Percentiles rank a stretch among this genome's conserved stretches.
Evolutionary conservation across 2,113 vertebrate species (phyloP).

Genomic region (Myrmophylax atrothorax): DNA sequence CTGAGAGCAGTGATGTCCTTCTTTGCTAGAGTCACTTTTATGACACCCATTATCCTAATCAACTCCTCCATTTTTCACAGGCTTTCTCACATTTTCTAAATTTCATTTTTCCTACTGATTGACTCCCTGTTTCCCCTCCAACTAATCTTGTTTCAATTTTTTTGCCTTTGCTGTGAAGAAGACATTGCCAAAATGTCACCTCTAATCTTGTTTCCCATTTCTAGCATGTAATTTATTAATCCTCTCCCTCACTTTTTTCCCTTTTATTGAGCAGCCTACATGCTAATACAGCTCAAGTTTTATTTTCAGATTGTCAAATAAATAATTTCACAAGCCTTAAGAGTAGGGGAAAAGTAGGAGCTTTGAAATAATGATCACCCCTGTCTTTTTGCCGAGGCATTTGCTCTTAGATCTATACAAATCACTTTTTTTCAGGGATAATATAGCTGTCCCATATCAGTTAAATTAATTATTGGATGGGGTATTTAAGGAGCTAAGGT

Average conservation of each 20-base stretch:
- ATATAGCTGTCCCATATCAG: slow-evolving; percentile 16
- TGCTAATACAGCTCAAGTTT: slow-evolving; percentile 62
- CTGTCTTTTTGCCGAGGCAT: background rate
- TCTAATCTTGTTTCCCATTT: slow-evolving; percentile 71
- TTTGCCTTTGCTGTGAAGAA: slow-evolving; percentile 54
- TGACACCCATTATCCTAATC: slow-evolving; percentile 28
- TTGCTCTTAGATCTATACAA: slow-evolving; percentile 48
- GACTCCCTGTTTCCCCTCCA: slow-evolving; percentile 39
- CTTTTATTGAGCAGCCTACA: slow-evolving; percentile 66
- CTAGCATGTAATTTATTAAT: slow-evolving; percentile 71
- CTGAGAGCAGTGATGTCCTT: background rate
- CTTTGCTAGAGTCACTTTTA: background rate
- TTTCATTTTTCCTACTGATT: slow-evolving; percentile 44
- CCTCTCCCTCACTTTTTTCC: background rate
- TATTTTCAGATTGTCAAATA: slow-evolving; percentile 81
- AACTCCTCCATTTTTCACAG: slow-evolving; percentile 25
- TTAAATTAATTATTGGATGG: slow-evolving; percentile 71
- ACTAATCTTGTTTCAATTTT: slow-evolving; percentile 39
- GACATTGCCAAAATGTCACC: slow-evolving; percentile 66
- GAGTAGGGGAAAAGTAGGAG: slow-evolving; percentile 53
- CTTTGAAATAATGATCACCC: slow-evolving; percentile 74
- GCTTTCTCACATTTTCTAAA: slow-evolving; percentile 10
- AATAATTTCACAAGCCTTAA: slow-evolving; percentile 74
- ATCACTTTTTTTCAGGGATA: slow-evolving; percentile 38
- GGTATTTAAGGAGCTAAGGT: slow-evolving; percentile 53